Percentiles rank a stretch among this genome's conserved stretches.
Conservation (phyloP, 2,888 invertebrate species). For the Stratiomys singularior region DNA sequence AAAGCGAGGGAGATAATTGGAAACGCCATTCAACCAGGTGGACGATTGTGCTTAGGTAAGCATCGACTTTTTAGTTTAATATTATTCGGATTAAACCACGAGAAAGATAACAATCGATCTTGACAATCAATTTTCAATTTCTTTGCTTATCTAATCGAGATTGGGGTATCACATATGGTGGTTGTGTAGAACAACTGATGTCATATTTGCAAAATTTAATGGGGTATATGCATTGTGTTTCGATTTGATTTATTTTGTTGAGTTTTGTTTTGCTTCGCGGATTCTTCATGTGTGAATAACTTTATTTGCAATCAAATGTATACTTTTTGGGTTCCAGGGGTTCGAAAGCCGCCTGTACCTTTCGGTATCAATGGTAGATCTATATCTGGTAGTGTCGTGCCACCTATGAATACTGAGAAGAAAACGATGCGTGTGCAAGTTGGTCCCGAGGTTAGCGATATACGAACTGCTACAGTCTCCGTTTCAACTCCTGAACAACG, state of each 20-base stretch:
- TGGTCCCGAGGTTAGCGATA: conserved; percentile 59
- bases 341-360: conserved; percentile 74
- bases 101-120: not conserved
- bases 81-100: not conserved
- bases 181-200: not conserved
- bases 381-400: conserved; percentile 70
- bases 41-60: conserved; percentile 55
- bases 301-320: conserved; percentile 48
- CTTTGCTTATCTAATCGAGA: conserved; percentile 26
- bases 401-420: conserved; percentile 53
- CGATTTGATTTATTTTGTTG: not conserved
- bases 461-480: conserved; percentile 62
- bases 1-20: conserved; percentile 80
- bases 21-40: conserved; percentile 71
- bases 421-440: conserved; percentile 57
- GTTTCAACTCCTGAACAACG: conserved; percentile 63
- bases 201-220: not conserved
- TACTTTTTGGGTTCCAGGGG: conserved; percentile 60
- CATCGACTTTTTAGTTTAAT: conserved; percentile 9
- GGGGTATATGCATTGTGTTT: not conserved
- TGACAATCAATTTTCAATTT: not conserved
- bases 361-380: conserved; percentile 69
- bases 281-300: not conserved
- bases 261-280: not conserved
- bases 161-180: not conserved